Base-by-base conservation (phyloP, 2,113 vertebrate genomes). In the Monopterus albus region DNA sequence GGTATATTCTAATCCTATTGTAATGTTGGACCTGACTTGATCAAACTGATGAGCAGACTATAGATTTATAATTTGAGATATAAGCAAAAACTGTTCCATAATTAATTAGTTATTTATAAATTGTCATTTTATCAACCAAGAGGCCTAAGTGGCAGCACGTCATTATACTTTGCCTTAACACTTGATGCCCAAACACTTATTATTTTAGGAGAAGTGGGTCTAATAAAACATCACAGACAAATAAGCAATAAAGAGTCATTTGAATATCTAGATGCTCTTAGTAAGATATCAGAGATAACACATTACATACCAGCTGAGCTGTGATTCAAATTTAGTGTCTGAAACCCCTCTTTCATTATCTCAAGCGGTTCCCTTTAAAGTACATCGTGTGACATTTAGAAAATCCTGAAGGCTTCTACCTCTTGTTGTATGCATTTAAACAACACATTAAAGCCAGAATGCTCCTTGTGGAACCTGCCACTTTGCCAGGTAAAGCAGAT, bases 401-500 rank as follows among this genome's bases (percentile, higher is more conserved):
- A 47, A 84, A 85, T 78, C 75, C 83, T 73, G 77, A 70, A 81
- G 77, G 79, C 71, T 71, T 75, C 50, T 72, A 28, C 66, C 64
- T 80, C 81, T 85, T 65, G 76, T 82, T 79, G 81, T 78, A 63
- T 81, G 84, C 79, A 86, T 85, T 89, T 82, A 86, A 87, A 90
- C 82, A 89, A 83, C 83, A 83, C 79, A 81, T 90, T 88, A 86
- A 83, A 88, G 82, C 52, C 73, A 35, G 21, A 79, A 60, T 64
- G 73, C 53, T 82, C 79, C 62, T 82, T 1, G 47, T 71, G 71
- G 75, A 83, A 58, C 56, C 70, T 79, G 83, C 87, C 87, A 85
- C 85, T 81, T 78, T 85, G 82, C 84, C 86, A 89, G 86, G 86
- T 87, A 89, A 87, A 82, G 75, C 82, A 87, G 73, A 89, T 90